Base-by-base conservation (phyloP, 1,140 invertebrate genomes). In the Charaxes varanes region DNA sequence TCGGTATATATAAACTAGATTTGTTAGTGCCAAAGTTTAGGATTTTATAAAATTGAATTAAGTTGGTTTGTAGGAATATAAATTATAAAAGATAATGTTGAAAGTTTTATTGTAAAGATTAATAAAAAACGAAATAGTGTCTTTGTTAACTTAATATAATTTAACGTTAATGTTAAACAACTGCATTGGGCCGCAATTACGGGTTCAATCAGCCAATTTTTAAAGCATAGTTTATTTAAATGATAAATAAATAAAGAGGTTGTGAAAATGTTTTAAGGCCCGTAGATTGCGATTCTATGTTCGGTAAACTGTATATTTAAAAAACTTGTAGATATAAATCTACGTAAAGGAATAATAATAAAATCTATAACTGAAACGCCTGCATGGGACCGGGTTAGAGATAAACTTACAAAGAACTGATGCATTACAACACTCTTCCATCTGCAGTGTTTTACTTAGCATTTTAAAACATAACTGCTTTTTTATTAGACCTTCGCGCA, bases 21-120 rank as follows among this genome's bases (percentile, higher is more conserved):
- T 74, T 76, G 54, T 79, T 79, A 79, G 78, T 82, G 78, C 78
- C 78, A 82, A 82, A 78, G 59, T 42, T 53, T 76, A 76, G 62
- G 49, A 53, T 62, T 70, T 66, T 72, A 69, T 68, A 76, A 76
- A 62, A 66, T 68, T 52, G 41, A 63, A 53, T 74, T 77, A 79
- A 70, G 66, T 81, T 78, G 58, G 54, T 70, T 63, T 70, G 64
- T 79, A 81, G 71, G 63, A 41, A 41, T 65, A 72, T 71, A 65
- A 71, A 66, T 77, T 58, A 68, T 61, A 32, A 50, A 53, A 6
- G 31, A 61, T 70, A 66, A 80, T 63, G 56, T 65, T 69, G 64
- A 70, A 60, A 67, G 62, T 62, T 67, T 66, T 76, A 79, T 76
- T 73, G 65, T 77, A 77, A 71, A 77, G 65, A 64, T 45, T 61